Conservation (phyloP, 1,140 invertebrate species). For the Bombyx mori region DNA sequence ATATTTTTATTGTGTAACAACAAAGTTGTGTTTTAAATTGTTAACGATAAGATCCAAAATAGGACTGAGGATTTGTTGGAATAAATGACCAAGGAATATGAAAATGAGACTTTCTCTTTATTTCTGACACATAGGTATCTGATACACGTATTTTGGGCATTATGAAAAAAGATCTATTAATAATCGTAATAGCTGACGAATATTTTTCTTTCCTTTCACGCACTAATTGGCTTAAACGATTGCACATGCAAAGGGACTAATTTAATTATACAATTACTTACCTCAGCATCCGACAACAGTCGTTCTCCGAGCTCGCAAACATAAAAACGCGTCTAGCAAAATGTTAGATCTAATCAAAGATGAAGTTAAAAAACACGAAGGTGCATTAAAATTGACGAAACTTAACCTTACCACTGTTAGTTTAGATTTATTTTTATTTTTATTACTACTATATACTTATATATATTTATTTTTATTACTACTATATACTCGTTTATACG, state of each 20-base stretch:
- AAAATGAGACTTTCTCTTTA: too few species aligned
- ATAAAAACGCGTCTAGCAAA: constrained; percentile 2
- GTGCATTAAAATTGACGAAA: constrained; percentile 33
- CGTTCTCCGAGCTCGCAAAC: background rate
- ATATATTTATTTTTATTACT: background rate
- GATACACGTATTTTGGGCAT: too few species aligned
- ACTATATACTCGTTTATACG: background rate
- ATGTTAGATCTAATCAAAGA: constrained; percentile 39
- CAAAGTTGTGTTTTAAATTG: too few species aligned
- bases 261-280: constrained; percentile 15
- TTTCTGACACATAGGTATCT: too few species aligned
- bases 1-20: too few species aligned
- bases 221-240: constrained; percentile 17
- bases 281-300: constrained; percentile 3
- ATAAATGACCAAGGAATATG: too few species aligned
- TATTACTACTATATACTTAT: background rate
- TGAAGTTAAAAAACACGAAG: constrained; percentile 31
- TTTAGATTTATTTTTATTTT: constrained; percentile 1
- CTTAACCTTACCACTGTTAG: constrained; percentile 40
- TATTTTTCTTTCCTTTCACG: background rate
- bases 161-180: too few species aligned
- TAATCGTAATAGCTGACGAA: too few species aligned
- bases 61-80: too few species aligned
- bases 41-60: too few species aligned
- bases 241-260: constrained; percentile 7